Percentiles rank a stretch among this genome's conserved stretches.
Conservation (phyloP, 2,797 vertebrate genomes). For the Euphonia xanthogaster region DNA sequence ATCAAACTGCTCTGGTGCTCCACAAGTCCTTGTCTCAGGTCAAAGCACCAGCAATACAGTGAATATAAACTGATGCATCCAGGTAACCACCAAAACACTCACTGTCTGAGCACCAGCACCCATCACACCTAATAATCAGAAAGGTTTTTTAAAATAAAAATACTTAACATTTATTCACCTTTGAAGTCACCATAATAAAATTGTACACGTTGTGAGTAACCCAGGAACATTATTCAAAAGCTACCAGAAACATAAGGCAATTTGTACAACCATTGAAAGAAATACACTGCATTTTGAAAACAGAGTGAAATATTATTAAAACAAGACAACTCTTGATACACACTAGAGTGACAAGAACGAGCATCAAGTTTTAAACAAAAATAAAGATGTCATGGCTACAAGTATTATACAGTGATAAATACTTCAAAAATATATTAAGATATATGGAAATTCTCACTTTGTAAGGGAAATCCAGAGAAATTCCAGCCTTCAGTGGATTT, state of each 20-base stretch:
- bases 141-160: conserved; percentile 67
- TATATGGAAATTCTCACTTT: conserved; percentile 70
- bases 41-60: not conserved
- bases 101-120: not conserved
- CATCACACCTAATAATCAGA: not conserved
- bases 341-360: conserved; percentile 53
- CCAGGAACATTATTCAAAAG: conserved; percentile 46
- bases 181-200: conserved; percentile 59
- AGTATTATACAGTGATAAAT: conserved; percentile 77
- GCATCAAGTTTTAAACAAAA: conserved; percentile 68
- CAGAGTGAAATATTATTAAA: conserved; percentile 57
- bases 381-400: conserved; percentile 73
- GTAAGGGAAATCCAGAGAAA: conserved; percentile 71
- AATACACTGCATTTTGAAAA: conserved; percentile 66
- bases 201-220: conserved; percentile 61
- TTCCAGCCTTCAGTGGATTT: conserved; percentile 74
- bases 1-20: not conserved
- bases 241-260: conserved; percentile 58
- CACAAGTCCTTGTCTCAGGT: not conserved
- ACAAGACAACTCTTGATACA: conserved; percentile 40
- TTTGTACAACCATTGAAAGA: conserved; percentile 63
- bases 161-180: conserved; percentile 69
- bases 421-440: conserved; percentile 78
- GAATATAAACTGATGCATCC: not conserved
- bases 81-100: not conserved